Conservation (phyloP, 2,888 invertebrate genomes). For the Schizotus pectinicornis region DNA sequence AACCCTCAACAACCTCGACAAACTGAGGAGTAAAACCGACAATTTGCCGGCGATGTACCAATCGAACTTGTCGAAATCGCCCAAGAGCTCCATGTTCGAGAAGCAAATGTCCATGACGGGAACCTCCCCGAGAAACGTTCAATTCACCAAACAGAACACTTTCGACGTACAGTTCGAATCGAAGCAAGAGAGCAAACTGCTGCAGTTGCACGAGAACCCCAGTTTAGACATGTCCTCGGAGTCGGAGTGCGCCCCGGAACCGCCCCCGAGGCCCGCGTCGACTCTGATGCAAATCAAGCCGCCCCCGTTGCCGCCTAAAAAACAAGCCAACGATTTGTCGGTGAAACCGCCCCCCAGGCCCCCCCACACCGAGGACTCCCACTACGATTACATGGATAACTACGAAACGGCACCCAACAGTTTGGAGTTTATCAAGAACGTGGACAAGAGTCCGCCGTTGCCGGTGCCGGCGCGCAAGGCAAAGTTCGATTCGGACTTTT, state of each 20-base stretch:
- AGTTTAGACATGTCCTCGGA: slow-evolving; percentile 55
- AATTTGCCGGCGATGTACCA: slow-evolving; percentile 14
- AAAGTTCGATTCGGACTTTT: slow-evolving; percentile 59
- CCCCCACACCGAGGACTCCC: slow-evolving; percentile 63
- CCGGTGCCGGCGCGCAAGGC: slow-evolving; percentile 67
- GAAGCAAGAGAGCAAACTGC: slow-evolving; percentile 30
- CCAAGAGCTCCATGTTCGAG: slow-evolving; percentile 42
- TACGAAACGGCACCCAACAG: slow-evolving; percentile 54
- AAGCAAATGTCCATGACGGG: slow-evolving; percentile 41
- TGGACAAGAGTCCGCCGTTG: slow-evolving; percentile 63
- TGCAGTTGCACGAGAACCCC: slow-evolving; percentile 50
- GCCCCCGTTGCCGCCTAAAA: slow-evolving; percentile 76
- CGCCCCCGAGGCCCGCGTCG: slow-evolving; percentile 72
- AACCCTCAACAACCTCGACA: slow-evolving; percentile 14
- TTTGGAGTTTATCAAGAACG: slow-evolving; percentile 39
- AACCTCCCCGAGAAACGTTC: slow-evolving; percentile 29
- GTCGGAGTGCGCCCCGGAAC: slow-evolving; percentile 63
- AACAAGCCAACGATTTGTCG: slow-evolving; percentile 64
- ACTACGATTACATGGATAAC: slow-evolving; percentile 64
- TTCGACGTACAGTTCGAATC: slow-evolving; percentile 53
- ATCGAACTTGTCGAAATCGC: slow-evolving; percentile 42
- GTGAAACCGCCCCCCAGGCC: slow-evolving; percentile 71
- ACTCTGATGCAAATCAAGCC: slow-evolving; percentile 69
- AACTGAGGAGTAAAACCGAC: slow-evolving; percentile 32
- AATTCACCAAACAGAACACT: slow-evolving; percentile 54